Evolutionary conservation across 1,140 invertebrate genomes (phyloP).

Genomic region (Eueides isabella): DNA sequence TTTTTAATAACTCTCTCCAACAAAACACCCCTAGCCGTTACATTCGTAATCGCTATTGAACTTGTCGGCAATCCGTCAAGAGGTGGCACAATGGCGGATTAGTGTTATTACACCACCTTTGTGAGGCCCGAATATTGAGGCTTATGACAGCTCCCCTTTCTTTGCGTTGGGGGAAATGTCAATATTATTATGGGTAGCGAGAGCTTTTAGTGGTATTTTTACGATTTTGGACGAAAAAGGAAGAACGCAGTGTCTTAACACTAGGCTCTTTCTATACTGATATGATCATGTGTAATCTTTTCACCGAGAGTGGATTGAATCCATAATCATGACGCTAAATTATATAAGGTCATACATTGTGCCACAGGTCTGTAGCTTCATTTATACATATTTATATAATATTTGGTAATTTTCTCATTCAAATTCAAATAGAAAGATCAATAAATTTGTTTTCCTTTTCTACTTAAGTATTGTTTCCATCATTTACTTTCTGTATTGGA

Average conservation of each 20-base stretch:
- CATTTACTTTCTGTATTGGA: no score
- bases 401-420: no score
- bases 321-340: no score
- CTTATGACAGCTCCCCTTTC: constrained; percentile 71
- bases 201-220: neutral
- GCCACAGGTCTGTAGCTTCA: no score
- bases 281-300: no score
- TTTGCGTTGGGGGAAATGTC: constrained; percentile 21
- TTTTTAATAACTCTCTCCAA: constrained; percentile 61
- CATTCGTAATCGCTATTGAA: constrained; percentile 71
- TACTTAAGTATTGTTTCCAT: no score
- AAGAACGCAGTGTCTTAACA: neutral
- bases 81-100: constrained; percentile 79
- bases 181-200: constrained; percentile 20
- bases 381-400: no score
- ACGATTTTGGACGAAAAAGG: neutral
- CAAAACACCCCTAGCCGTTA: constrained; percentile 68
- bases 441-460: no score
- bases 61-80: constrained; percentile 71
- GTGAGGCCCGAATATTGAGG: constrained; percentile 74
- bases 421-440: no score
- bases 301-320: no score
- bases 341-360: no score
- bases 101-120: constrained; percentile 80
- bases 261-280: neutral